Percentiles rank a stretch among this genome's conserved stretches.
Evolutionary conservation across 2,797 vertebrate species (phyloP).

Genomic region (Falco berigora): DNA sequence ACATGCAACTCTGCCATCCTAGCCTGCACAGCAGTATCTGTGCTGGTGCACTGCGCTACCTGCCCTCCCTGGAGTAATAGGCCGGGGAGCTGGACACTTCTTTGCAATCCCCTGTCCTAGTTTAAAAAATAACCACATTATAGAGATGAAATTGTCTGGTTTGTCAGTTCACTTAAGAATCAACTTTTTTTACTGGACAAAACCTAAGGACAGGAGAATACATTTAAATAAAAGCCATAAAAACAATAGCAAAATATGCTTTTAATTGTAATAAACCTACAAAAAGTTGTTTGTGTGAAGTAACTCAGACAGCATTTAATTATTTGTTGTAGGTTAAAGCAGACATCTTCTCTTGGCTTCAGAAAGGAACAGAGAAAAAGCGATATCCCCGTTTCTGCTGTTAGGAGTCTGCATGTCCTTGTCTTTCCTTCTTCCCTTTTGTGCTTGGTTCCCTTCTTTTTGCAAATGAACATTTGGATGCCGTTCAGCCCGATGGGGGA

Average conservation of each 20-base stretch:
- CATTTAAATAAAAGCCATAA: neutral
- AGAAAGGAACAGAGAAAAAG: neutral
- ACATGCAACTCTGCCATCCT: neutral
- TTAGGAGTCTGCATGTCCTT: neutral
- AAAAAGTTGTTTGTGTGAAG: too few species aligned
- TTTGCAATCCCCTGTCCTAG: neutral
- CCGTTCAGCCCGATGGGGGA: neutral
- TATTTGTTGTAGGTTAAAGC: neutral
- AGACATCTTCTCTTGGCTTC: neutral
- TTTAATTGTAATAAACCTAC: neutral
- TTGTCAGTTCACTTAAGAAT: neutral
- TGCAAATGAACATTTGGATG: constrained; percentile 3
- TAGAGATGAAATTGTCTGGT: neutral
- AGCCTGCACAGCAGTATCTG: neutral
- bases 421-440: neutral
- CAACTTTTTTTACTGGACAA: neutral
- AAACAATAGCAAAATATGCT: neutral
- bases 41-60: neutral
- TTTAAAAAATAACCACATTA: neutral
- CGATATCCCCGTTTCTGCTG: rapidly evolving
- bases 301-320: neutral
- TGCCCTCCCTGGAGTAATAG: neutral
- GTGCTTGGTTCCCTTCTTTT: neutral
- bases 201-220: neutral
- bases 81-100: neutral